A percentile compares a stretch with the other conserved stretches of the same genome.
Conservation (phyloP, 2,113 vertebrate species). For the Erythrocercus mccallii region DNA sequence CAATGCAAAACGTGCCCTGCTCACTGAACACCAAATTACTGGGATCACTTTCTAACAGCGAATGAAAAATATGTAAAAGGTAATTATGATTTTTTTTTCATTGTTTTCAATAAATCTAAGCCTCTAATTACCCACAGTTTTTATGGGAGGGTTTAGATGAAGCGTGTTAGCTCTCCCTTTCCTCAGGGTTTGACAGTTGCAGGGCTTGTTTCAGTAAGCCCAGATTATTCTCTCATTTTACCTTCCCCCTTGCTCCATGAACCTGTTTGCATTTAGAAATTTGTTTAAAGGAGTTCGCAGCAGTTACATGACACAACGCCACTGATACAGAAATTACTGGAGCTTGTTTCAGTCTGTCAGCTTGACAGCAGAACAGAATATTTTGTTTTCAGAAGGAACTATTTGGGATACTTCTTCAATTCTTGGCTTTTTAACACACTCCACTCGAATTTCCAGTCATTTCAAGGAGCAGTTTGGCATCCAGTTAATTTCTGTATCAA, state of each 20-base stretch:
- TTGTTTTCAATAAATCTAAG: conserved; percentile 76
- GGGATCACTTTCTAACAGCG: conserved; percentile 73
- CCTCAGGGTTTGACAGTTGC: conserved; percentile 53
- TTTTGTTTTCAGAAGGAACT: neutral
- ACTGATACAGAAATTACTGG: neutral
- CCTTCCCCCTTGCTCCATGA: conserved; percentile 37
- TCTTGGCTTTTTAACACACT: neutral
- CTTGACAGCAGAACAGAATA: neutral
- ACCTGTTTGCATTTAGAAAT: neutral
- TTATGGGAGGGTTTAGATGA: conserved; percentile 55
- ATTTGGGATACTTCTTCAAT: neutral
- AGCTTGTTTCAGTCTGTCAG: neutral
- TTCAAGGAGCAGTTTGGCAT: neutral
- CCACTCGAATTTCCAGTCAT: neutral
- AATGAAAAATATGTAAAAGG: conserved; percentile 75
- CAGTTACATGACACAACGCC: neutral
- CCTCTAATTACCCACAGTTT: conserved; percentile 69
- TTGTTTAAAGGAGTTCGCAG: neutral
- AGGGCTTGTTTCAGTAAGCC: conserved; percentile 52
- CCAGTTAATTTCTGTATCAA: neutral
- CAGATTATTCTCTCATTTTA: conserved; percentile 54
- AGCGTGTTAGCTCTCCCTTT: conserved; percentile 37
- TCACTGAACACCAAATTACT: conserved; percentile 70
- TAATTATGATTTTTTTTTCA: conserved; percentile 78
- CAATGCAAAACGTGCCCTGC: conserved; percentile 55